phyloP scores from a whole-genome alignment of 2,113 vertebrate species.

The Hyaena hyaena region DNA sequence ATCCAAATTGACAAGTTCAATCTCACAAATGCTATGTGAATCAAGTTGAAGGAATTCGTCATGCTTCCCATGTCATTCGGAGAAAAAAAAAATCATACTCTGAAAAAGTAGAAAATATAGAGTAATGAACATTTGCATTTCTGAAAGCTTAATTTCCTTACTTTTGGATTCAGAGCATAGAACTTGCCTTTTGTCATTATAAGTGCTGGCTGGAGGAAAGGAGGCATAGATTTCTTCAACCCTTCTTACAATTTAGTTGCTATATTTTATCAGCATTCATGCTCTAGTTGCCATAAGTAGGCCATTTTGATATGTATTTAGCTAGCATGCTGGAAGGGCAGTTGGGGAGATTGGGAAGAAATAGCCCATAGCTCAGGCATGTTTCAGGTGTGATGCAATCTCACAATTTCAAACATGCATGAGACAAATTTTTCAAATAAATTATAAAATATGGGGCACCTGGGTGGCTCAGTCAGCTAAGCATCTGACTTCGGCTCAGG shows the following conservation, averaged over 20 bases:
- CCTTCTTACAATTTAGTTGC: not conserved
- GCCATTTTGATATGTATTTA: not conserved
- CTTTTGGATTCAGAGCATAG: conserved; percentile 9
- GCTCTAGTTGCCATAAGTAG: not conserved
- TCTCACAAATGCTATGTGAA: not conserved
- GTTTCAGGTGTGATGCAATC: not conserved
- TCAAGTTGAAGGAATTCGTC: not conserved
- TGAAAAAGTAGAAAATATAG: not conserved
- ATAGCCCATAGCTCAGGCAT: not conserved
- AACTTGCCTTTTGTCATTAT: not conserved
- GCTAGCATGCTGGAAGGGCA: not conserved
- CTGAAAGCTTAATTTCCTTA: conserved; percentile 45
- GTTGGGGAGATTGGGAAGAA: not conserved
- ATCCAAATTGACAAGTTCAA: conserved; percentile 37
- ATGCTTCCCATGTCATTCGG: not conserved
- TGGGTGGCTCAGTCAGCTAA: too few species aligned
- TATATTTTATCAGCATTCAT: conserved; percentile 20
- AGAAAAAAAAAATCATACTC: not conserved
- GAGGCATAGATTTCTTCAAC: not conserved
- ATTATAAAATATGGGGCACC: not conserved
- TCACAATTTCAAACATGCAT: not conserved
- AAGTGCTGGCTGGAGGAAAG: not conserved
- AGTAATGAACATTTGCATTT: conserved; percentile 20
- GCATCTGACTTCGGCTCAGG: too few species aligned
- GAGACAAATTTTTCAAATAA: not conserved